Evolutionary conservation across 2,113 vertebrate species (phyloP).

Genomic region (Cynoglossus semilaevis): DNA sequence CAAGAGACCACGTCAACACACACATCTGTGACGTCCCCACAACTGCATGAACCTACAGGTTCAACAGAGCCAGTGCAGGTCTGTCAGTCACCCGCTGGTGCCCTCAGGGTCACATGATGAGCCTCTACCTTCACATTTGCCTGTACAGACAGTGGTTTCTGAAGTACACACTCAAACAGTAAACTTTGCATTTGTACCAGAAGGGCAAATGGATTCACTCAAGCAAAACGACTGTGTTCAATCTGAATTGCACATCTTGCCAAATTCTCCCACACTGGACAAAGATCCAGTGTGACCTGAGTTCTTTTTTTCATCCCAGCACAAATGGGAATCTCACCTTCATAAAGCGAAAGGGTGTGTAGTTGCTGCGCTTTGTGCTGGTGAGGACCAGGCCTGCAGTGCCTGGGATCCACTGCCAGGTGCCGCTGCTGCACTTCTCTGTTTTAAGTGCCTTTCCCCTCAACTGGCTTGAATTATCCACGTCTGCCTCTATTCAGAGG

Average conservation of each 20-base stretch:
- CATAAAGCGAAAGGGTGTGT: constrained; percentile 41
- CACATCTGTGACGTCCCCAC: constrained; percentile 17
- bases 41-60: constrained; percentile 13
- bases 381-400: constrained; percentile 75
- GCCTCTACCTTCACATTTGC: constrained; percentile 6
- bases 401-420: constrained; percentile 52
- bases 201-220: constrained; percentile 14
- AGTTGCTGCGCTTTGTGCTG: constrained; percentile 38
- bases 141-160: constrained; percentile 23
- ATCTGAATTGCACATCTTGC: constrained; percentile 7
- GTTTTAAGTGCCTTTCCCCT: constrained; percentile 72
- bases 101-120: constrained; percentile 20
- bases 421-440: constrained; percentile 11
- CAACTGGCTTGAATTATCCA: constrained; percentile 37
- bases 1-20: constrained; percentile 18
- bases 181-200: constrained; percentile 10
- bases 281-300: constrained; percentile 28
- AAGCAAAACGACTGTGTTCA: constrained; percentile 18
- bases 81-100: constrained; percentile 6
- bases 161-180: constrained; percentile 19
- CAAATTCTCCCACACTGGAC: constrained; percentile 19
- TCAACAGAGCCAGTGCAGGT: constrained; percentile 2
- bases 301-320: constrained; percentile 22
- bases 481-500: constrained; percentile 11
- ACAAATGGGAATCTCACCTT: constrained; percentile 39